phyloP scores from a whole-genome alignment of 2,888 invertebrate species.

The Euproctis similis region DNA sequence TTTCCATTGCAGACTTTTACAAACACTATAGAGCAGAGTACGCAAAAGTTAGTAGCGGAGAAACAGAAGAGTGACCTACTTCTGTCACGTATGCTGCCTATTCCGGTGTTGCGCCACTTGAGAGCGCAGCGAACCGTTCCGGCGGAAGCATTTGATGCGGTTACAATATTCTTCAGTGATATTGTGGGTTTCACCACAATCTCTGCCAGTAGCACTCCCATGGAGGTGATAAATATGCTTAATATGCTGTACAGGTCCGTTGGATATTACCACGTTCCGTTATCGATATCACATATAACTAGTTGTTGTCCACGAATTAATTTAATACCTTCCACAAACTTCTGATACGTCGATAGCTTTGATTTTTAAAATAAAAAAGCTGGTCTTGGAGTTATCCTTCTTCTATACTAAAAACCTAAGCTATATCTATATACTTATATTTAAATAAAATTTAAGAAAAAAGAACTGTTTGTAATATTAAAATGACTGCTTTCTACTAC shows the following conservation, averaged over 20 bases:
- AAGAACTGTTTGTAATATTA: no score
- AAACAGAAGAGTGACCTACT: conserved; percentile 76
- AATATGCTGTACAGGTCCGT: conserved; percentile 81
- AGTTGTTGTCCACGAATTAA: no score
- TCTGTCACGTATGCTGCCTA: conserved; percentile 75
- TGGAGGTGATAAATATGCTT: conserved; percentile 80
- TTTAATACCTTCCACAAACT: no score
- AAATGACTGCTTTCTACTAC: no score
- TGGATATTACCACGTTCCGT: conserved; percentile 2
- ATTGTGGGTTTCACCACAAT: conserved; percentile 82
- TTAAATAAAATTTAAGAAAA: no score
- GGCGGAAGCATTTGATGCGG: conserved; percentile 80
- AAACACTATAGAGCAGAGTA: conserved; percentile 64
- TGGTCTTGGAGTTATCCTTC: no score
- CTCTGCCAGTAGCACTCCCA: conserved; percentile 78
- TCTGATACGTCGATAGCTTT: no score
- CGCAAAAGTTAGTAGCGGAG: conserved; percentile 67
- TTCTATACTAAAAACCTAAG: no score
- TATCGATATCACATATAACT: no score
- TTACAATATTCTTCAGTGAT: conserved; percentile 83
- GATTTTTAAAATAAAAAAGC: no score
- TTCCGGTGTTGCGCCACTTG: conserved; percentile 70
- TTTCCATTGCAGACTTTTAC: conserved; percentile 67
- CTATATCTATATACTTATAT: no score
- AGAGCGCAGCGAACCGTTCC: conserved; percentile 73